A percentile compares a stretch with the other conserved stretches of the same genome.
Conservation (phyloP, 1,140 invertebrate species). For the Hermatobates lingyangjiaoensis region DNA sequence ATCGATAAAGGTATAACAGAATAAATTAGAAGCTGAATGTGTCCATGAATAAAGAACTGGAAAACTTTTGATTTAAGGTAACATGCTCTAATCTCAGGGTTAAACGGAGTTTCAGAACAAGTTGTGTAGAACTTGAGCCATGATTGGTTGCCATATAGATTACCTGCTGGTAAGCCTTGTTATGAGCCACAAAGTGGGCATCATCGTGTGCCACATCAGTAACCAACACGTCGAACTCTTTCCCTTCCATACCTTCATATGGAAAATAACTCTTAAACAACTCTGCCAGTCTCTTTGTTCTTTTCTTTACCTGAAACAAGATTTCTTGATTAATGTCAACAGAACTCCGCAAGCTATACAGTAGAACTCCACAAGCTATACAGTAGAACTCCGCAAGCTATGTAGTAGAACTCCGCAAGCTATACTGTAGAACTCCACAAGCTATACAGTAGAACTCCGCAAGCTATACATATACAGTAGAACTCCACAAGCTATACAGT, state of each 20-base stretch:
- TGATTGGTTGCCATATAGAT: neutral
- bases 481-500: too few species aligned
- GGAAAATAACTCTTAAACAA: conserved; percentile 82
- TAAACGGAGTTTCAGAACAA: too few species aligned
- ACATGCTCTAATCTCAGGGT: neutral
- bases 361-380: neutral
- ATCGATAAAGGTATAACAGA: neutral
- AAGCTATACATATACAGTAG: too few species aligned
- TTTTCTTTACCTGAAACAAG: conserved; percentile 50
- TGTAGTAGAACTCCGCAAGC: neutral
- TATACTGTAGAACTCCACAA: neutral
- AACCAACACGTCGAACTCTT: conserved; percentile 64
- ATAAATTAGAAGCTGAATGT: neutral
- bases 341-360: neutral
- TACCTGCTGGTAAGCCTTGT: conserved; percentile 89
- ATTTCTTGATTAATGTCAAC: neutral
- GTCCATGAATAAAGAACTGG: neutral
- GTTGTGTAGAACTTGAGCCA: neutral
- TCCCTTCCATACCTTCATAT: conserved; percentile 56
- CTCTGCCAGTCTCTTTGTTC: conserved; percentile 75
- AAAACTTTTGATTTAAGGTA: neutral
- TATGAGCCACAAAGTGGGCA: conserved; percentile 81
- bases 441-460: neutral
- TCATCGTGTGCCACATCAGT: conserved; percentile 87
- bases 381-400: neutral